Evolutionary conservation across 2,888 invertebrate species (phyloP).

Genomic region (Pristionchus maxplancki): DNA sequence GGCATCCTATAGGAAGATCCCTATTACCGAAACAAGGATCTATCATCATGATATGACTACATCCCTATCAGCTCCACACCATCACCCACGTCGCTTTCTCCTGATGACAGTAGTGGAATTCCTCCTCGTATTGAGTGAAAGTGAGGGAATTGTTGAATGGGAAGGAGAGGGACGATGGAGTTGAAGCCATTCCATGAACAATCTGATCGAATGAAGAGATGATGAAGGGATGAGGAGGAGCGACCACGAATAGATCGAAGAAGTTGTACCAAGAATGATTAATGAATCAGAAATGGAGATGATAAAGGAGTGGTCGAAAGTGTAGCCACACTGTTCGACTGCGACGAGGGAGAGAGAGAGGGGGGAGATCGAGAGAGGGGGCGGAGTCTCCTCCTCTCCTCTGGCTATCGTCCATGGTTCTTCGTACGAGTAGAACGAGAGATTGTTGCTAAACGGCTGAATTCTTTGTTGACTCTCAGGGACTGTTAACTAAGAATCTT

Average conservation of each 20-base stretch:
- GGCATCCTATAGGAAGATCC: background rate
- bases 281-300: background rate
- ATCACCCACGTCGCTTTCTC: constrained; percentile 3
- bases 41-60: background rate
- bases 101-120: constrained; percentile 15
- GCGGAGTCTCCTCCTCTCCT: constrained; percentile 2
- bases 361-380: background rate
- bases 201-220: background rate
- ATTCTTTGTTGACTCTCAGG: background rate
- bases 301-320: constrained; percentile 8
- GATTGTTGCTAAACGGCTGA: constrained; percentile 9
- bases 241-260: background rate
- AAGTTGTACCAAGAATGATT: background rate
- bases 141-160: background rate
- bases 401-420: background rate
- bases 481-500: background rate
- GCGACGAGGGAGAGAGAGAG: background rate
- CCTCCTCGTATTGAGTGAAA: background rate
- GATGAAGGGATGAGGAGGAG: background rate
- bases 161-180: background rate
- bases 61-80: background rate
- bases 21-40: background rate
- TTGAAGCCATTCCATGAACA: constrained; percentile 26
- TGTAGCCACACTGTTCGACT: constrained; percentile 7
- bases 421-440: background rate